phyloP scores from a whole-genome alignment of 2,888 invertebrate species.

The Sabellastarte sp. region DNA sequence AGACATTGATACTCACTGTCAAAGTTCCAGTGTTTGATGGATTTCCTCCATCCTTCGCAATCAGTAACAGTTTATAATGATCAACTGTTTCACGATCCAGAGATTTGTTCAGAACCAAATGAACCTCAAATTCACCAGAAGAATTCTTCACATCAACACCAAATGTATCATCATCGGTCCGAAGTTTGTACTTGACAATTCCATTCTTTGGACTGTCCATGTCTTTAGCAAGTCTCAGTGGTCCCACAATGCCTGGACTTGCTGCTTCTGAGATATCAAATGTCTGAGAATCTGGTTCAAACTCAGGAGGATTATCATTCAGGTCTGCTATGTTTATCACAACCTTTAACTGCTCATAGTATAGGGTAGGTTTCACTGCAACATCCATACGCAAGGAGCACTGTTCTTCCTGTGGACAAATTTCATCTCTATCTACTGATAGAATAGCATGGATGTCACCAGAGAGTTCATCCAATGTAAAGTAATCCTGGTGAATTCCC shows the following conservation, averaged over 20 bases:
- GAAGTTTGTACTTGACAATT: neutral
- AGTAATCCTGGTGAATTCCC: neutral
- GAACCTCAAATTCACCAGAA: neutral
- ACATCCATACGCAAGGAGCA: neutral
- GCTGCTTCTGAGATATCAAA: neutral
- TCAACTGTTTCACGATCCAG: neutral
- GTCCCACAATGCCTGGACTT: neutral
- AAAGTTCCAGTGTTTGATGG: neutral
- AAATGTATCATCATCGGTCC: neutral
- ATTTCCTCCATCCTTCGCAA: neutral
- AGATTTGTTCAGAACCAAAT: neutral
- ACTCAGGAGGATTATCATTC: neutral
- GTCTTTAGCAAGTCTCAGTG: neutral
- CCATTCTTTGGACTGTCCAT: neutral
- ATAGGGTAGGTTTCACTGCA: neutral
- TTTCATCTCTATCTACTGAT: neutral
- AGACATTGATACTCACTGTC: neutral
- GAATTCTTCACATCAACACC: neutral
- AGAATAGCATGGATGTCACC: neutral
- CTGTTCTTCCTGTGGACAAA: neutral
- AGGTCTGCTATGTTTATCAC: neutral
- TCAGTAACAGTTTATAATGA: neutral
- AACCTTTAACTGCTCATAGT: neutral
- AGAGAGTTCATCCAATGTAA: neutral
- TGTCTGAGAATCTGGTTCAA: neutral